Evolutionary conservation across 2,113 vertebrate species (phyloP).

Genomic region (western clawed frog (Xenopus tropicalis)): DNA sequence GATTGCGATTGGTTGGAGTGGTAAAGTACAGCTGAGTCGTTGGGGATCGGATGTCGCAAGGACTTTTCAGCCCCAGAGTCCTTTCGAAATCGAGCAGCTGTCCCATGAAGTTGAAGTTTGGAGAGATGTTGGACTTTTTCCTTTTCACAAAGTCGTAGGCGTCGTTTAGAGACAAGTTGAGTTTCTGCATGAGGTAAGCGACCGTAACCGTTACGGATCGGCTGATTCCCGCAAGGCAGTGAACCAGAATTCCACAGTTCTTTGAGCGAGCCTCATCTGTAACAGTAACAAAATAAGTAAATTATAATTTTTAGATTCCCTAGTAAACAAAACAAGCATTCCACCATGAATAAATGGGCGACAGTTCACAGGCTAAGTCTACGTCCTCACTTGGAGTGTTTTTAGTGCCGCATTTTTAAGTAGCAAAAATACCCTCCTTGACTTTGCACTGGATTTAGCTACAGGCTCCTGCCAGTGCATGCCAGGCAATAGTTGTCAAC

Average conservation of each 20-base stretch:
- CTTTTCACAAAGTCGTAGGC: slow-evolving; percentile 98
- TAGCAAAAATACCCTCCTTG: no score
- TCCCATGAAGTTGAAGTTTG: slow-evolving; percentile 99
- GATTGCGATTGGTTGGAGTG: slow-evolving; percentile 94
- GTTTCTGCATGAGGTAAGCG: slow-evolving; percentile 99
- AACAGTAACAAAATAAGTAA: slow-evolving; percentile 55
- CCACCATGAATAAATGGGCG: no score
- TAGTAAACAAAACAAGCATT: no score
- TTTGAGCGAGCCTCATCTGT: slow-evolving; percentile 95
- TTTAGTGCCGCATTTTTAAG: no score
- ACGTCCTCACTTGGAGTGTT: no score
- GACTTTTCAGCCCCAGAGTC: slow-evolving; percentile 94
- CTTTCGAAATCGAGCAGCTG: slow-evolving; percentile 98
- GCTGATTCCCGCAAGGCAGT: slow-evolving; percentile 97
- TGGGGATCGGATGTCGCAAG: slow-evolving; percentile 85
- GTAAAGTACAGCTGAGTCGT: slow-evolving; percentile 94
- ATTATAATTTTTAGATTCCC: no score
- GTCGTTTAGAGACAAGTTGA: slow-evolving; percentile 96
- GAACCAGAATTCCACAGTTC: slow-evolving; percentile 96
- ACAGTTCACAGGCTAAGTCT: no score
- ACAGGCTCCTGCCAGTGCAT: no score
- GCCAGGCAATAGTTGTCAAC: no score
- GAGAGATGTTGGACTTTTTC: slow-evolving; percentile 99
- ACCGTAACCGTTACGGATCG: slow-evolving; percentile 96
- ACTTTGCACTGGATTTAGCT: no score